Evolutionary conservation across 2,888 invertebrate species (phyloP).

Genomic region (Stegophylla sp.): DNA sequence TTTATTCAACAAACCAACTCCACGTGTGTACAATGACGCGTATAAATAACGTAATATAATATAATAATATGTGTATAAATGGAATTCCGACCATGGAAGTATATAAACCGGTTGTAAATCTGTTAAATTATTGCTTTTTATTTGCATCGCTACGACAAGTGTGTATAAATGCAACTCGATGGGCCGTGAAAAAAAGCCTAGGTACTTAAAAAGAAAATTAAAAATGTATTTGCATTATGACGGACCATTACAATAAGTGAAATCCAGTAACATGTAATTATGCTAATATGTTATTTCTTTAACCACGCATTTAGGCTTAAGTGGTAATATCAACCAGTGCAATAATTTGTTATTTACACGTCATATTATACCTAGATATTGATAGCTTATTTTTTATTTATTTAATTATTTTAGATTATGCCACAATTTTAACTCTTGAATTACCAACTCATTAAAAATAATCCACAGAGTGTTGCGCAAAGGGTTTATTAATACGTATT

Average conservation of each 20-base stretch:
- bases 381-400: slow-evolving; percentile 15
- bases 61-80: not conserved
- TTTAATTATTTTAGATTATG: no score
- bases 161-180: not conserved
- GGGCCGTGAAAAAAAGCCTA: not conserved
- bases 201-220: not conserved
- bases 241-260: slow-evolving; percentile 20
- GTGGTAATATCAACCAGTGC: not conserved
- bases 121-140: slow-evolving; percentile 40
- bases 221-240: slow-evolving; percentile 16
- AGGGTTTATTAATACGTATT: no score
- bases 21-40: not conserved
- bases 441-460: no score
- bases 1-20: not conserved
- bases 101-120: slow-evolving; percentile 32
- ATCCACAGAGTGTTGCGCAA: no score
- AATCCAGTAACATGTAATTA: not conserved
- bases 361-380: no score
- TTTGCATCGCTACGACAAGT: not conserved
- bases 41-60: not conserved
- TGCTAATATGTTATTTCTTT: not conserved
- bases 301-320: no score
- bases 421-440: no score
- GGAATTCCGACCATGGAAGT: not conserved
- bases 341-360: slow-evolving; percentile 8